Evolutionary conservation across 2,888 invertebrate genomes (phyloP).

Genomic region (Noctua janthina): DNA sequence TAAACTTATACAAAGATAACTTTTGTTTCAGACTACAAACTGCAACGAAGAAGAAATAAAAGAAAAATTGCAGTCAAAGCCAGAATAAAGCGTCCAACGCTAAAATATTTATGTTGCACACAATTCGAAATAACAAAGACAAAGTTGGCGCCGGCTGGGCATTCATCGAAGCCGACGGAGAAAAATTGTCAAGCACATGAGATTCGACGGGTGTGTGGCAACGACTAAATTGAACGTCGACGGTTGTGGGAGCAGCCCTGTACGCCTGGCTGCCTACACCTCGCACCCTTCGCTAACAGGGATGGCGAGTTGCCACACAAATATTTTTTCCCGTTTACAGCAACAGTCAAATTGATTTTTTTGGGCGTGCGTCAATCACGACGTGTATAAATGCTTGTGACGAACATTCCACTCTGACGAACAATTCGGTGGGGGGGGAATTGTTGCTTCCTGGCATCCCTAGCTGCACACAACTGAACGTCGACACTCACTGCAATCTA

Average conservation of each 20-base stretch:
- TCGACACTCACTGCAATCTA: slow-evolving; percentile 43
- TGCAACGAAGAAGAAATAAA: slow-evolving; percentile 33
- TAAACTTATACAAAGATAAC: slow-evolving; percentile 18
- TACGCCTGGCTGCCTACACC: slow-evolving; percentile 66
- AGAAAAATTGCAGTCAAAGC: slow-evolving; percentile 44
- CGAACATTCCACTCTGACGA: not conserved
- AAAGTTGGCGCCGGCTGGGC: slow-evolving; percentile 53
- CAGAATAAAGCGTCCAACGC: slow-evolving; percentile 41
- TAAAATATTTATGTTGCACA: slow-evolving; percentile 59
- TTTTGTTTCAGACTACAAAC: slow-evolving; percentile 30
- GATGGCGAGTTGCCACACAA: slow-evolving; percentile 41
- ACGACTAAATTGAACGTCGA: slow-evolving; percentile 75
- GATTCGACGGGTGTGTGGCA: slow-evolving; percentile 61
- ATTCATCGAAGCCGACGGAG: slow-evolving; percentile 63
- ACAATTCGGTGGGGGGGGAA: slow-evolving; percentile 3
- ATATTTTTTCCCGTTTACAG: slow-evolving; percentile 32
- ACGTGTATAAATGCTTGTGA: not conserved
- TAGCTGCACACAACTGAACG: slow-evolving; percentile 20
- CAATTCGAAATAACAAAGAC: slow-evolving; percentile 62
- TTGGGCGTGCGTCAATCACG: slow-evolving; percentile 22
- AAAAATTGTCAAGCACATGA: slow-evolving; percentile 68
- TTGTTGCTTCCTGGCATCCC: slow-evolving; percentile 18
- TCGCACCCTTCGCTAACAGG: slow-evolving; percentile 59
- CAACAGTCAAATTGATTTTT: slow-evolving; percentile 39
- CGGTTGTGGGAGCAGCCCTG: slow-evolving; percentile 63